Percentiles rank a stretch among this genome's conserved stretches.
Evolutionary conservation across 2,888 invertebrate species (phyloP).

Genomic region (Torymus aiolomorphi): DNA sequence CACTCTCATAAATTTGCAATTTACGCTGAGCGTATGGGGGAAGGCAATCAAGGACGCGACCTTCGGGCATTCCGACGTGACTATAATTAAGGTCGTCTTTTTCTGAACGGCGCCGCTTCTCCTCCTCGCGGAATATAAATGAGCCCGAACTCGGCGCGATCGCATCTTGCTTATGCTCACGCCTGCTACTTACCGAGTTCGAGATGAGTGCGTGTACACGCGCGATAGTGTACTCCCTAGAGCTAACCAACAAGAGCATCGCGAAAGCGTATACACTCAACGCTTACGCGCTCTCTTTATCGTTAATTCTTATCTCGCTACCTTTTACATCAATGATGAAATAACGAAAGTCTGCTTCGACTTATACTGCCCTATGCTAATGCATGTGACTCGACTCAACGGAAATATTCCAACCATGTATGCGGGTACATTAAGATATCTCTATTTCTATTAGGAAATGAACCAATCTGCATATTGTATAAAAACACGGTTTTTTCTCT

Average conservation of each 20-base stretch:
- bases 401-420: not conserved
- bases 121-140: slow-evolving; percentile 34
- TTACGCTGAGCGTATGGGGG: not conserved
- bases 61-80: slow-evolving; percentile 1
- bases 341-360: slow-evolving; percentile 5
- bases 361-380: slow-evolving; percentile 10
- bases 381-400: not conserved
- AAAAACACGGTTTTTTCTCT: not conserved
- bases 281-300: slow-evolving; percentile 15
- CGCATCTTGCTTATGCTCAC: too few species aligned
- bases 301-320: slow-evolving; percentile 21
- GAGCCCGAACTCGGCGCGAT: not conserved
- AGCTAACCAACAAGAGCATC: not conserved
- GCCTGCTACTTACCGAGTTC: slow-evolving; percentile 8
- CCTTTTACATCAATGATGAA: slow-evolving; percentile 28
- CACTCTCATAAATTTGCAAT: slow-evolving; percentile 17
- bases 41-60: slow-evolving; percentile 31
- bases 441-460: not conserved
- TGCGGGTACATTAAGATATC: not conserved
- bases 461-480: not conserved
- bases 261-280: not conserved
- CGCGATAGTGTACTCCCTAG: not conserved
- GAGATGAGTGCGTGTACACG: not conserved
- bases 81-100: slow-evolving; percentile 31
- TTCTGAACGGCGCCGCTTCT: not conserved